Evolutionary conservation across 2,113 vertebrate genomes (phyloP).

Genomic region (rat (Rattus norvegicus)): GRCr8 NC_086037.1:11234001-11234500

Average conservation of each 20-base stretch:
- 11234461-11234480: background rate
- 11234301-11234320: background rate
- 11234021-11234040: background rate
- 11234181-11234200: background rate
- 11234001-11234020: too few species aligned
- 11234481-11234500: background rate
- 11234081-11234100: background rate
- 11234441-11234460: background rate
- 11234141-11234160: background rate
- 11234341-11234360: constrained; percentile 1
- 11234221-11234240: background rate
- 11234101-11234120: background rate
- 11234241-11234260: background rate
- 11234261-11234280: background rate
- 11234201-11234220: background rate
- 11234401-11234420: background rate
- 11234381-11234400: background rate
- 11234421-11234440: background rate
- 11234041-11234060: background rate
- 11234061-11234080: too few species aligned
- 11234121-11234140: background rate
- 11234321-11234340: background rate
- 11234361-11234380: constrained; percentile 10
- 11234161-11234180: background rate
- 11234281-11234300: background rate